Conservation (phyloP, 2,113 vertebrate species). For the Crotophaga sulcirostris region DNA sequence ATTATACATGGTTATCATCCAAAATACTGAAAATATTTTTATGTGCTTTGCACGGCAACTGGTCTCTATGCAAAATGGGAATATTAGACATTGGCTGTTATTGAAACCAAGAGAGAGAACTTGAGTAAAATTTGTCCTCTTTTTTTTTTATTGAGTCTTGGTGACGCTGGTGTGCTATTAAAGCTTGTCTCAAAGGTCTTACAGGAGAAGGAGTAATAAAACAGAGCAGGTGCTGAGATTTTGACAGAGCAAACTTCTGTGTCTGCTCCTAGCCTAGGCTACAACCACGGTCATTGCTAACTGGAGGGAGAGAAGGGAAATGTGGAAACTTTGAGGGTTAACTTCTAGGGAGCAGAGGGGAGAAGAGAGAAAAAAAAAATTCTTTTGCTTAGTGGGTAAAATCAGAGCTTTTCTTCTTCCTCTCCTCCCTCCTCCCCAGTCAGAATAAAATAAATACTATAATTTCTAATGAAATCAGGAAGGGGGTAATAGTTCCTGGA, state of each 20-base stretch:
- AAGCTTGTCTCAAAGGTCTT: not conserved
- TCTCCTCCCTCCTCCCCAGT: not conserved
- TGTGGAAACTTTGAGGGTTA: not conserved
- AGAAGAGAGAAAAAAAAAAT: not conserved
- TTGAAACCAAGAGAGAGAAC: not conserved
- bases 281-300: not conserved
- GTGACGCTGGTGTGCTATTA: not conserved
- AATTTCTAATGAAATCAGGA: slow-evolving; percentile 72
- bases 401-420: slow-evolving; percentile 21
- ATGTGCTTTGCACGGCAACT: not conserved
- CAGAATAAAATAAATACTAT: slow-evolving; percentile 58
- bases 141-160: not conserved
- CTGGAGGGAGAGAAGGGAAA: not conserved
- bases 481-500: slow-evolving; percentile 68
- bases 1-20: not conserved
- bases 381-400: slow-evolving; percentile 38
- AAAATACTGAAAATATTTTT: not conserved
- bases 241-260: not conserved
- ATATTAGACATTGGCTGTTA: not conserved
- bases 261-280: not conserved
- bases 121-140: not conserved
- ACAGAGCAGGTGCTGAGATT: not conserved
- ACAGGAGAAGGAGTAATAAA: not conserved
- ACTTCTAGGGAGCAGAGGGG: not conserved
- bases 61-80: not conserved